Evolutionary conservation across 1,140 invertebrate species (phyloP).

Genomic region (Cheumatopsyche charites): DNA sequence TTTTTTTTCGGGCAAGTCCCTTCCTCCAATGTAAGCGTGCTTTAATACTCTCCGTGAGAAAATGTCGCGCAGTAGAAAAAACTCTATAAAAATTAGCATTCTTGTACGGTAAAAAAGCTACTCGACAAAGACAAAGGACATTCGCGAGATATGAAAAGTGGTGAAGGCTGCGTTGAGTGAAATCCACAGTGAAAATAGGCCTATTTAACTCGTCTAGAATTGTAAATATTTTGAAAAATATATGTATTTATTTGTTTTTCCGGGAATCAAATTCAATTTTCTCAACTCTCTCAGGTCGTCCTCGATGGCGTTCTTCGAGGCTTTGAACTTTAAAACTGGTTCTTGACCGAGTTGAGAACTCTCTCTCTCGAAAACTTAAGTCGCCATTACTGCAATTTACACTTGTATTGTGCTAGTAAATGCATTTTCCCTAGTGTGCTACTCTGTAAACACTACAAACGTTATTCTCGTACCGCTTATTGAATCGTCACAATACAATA

Average conservation of each 20-base stretch:
- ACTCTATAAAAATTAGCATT: constrained; percentile 26
- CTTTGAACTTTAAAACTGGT: not conserved
- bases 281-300: not conserved
- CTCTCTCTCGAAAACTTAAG: no score
- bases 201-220: not conserved
- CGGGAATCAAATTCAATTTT: not conserved
- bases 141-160: not conserved
- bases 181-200: not conserved
- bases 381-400: no score
- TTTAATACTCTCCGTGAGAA: constrained; percentile 20
- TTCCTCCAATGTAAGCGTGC: not conserved
- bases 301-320: not conserved
- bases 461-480: no score
- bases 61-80: constrained; percentile 11
- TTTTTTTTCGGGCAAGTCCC: not conserved
- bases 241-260: not conserved
- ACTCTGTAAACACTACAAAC: no score
- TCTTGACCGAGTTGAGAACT: not conserved
- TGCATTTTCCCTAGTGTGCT: no score
- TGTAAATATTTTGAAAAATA: not conserved
- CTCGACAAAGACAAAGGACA: constrained; percentile 7
- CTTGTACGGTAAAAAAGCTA: constrained; percentile 2
- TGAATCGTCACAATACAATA: no score
- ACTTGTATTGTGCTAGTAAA: no score
- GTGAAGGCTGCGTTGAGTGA: not conserved